Evolutionary conservation across 1,140 invertebrate species (phyloP).

Genomic region (Anoplophora glabripennis): DNA sequence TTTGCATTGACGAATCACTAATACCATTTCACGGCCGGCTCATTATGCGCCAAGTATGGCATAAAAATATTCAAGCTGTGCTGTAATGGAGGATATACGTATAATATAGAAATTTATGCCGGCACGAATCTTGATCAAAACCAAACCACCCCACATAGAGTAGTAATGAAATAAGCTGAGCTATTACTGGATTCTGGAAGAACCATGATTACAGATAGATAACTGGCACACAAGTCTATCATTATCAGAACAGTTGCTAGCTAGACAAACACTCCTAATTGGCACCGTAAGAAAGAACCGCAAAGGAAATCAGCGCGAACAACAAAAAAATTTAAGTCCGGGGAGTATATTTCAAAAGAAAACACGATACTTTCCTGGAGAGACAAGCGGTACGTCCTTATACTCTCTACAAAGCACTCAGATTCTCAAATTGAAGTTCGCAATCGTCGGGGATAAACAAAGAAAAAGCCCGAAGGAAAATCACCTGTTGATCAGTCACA

Average conservation of each 20-base stretch:
- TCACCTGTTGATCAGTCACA: conserved; percentile 32
- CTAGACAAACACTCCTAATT: conserved; percentile 30
- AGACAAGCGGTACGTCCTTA: too few relatives aligned
- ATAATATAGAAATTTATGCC: conserved; percentile 39
- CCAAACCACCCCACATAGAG: conserved; percentile 20
- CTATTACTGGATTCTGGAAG: conserved; percentile 38
- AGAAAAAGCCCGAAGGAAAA: background rate
- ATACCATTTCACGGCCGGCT: conserved; percentile 44
- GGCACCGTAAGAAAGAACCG: conserved; percentile 39
- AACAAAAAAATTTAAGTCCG: background rate
- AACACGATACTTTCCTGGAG: background rate
- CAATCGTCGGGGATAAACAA: background rate
- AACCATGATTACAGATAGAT: conserved; percentile 47
- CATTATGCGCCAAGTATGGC: conserved; percentile 44
- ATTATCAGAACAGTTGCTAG: conserved; percentile 36
- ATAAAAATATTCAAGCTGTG: conserved; percentile 48
- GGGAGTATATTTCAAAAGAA: background rate
- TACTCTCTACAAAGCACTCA: too few relatives aligned
- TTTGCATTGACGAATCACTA: conserved; percentile 47
- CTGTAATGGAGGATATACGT: conserved; percentile 29
- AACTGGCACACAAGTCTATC: conserved; percentile 48
- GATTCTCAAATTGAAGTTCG: too few relatives aligned
- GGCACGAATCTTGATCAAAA: conserved; percentile 27
- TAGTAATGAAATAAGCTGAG: conserved; percentile 30
- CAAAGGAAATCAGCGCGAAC: conserved; percentile 10